These are phyloP conservation scores for Tenualosa thibaudeaui DNA, from an alignment of 2,797 vertebrate genomes.

Conservation along the genomic window DNA sequence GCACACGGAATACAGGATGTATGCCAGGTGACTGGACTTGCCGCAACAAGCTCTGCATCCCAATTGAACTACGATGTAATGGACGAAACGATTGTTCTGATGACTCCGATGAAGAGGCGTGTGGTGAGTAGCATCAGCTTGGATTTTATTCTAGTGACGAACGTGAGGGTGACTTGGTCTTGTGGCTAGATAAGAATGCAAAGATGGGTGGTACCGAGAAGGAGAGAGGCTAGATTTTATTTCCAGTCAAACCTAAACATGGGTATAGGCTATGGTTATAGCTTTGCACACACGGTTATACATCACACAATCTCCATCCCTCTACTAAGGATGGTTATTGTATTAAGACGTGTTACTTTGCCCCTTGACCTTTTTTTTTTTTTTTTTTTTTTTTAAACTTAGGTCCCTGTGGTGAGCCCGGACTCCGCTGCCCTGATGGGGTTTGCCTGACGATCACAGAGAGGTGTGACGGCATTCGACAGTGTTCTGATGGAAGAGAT, in stretches of 20 bases:
- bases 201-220: too few species aligned
- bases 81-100: conserved; percentile 81
- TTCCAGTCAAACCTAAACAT: too few species aligned
- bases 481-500: conserved; percentile 82
- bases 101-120: conserved; percentile 81
- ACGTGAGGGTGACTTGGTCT: too few species aligned
- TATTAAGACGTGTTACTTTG: too few species aligned
- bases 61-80: conserved; percentile 75
- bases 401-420: conserved; percentile 60
- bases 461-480: conserved; percentile 75
- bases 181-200: too few species aligned
- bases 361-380: too few species aligned
- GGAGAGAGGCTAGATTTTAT: too few species aligned
- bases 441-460: conserved; percentile 74
- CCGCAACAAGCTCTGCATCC: conserved; percentile 78
- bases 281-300: too few species aligned
- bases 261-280: too few species aligned
- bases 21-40: conserved; percentile 82
- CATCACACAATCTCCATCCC: too few species aligned
- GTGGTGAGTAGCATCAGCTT: conserved; percentile 69
- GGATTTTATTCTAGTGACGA: too few species aligned
- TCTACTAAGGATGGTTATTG: too few species aligned
- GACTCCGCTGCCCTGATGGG: conserved; percentile 74
- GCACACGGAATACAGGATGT: conserved; percentile 68
- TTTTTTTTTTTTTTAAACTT: background rate